Evolutionary conservation across 37 sponge, comb jelly and placozoan species (phyloP).

Genomic region (Oopsacas minuta): DNA sequence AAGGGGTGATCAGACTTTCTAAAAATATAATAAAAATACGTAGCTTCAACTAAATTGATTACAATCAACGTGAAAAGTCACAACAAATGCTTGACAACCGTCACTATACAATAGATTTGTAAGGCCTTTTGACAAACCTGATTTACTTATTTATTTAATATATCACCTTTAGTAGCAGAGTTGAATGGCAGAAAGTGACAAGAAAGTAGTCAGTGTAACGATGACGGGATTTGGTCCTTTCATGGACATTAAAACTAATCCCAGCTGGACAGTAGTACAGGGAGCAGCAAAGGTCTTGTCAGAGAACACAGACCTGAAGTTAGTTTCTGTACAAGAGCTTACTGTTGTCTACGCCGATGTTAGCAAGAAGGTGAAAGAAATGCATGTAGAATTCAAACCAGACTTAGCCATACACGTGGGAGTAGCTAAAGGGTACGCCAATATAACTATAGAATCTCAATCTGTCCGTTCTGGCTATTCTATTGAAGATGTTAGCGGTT

Average conservation of each 20-base stretch:
- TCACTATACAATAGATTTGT: no score
- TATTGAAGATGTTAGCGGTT: neutral
- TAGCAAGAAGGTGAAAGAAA: neutral
- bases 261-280: neutral
- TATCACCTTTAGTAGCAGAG: no score
- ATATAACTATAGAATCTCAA: neutral
- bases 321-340: neutral
- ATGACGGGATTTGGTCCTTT: neutral
- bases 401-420: constrained; percentile 14
- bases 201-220: neutral
- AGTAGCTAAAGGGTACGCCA: neutral
- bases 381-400: neutral
- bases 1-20: no score
- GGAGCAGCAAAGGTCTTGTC: neutral
- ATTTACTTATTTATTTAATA: no score
- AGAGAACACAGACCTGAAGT: neutral
- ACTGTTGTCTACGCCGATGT: neutral
- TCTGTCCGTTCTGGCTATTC: neutral
- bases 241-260: neutral
- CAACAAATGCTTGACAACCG: no score
- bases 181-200: neutral
- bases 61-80: no score
- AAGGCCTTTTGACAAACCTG: no score
- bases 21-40: no score
- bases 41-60: no score